Conservation (phyloP, 2,797 vertebrate species). For the Pseudomugil tenellus region DNA sequence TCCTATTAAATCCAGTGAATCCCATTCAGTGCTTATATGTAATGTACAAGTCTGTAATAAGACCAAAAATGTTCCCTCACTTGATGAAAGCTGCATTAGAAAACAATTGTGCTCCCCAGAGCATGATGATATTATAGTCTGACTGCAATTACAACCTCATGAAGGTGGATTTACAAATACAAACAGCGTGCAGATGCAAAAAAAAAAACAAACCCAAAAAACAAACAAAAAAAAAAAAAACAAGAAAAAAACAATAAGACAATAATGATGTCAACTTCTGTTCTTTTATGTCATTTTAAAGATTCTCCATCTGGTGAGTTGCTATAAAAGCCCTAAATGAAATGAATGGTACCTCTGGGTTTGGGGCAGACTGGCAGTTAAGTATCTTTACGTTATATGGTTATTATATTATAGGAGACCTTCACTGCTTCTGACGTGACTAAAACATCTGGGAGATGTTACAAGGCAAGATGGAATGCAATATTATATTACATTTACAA, state of each 20-base stretch:
- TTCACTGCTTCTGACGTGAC: slow-evolving; percentile 49
- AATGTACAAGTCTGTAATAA: slow-evolving; percentile 40
- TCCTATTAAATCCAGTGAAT: slow-evolving; percentile 70
- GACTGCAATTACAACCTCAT: slow-evolving; percentile 2
- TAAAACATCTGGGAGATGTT: slow-evolving; percentile 59
- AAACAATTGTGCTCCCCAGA: slow-evolving; percentile 17
- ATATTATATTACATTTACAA: slow-evolving; percentile 46
- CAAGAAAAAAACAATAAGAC: no score
- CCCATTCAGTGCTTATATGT: slow-evolving; percentile 58
- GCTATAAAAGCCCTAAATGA: slow-evolving; percentile 57
- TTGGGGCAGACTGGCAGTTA: slow-evolving; percentile 65
- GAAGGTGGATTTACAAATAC: slow-evolving; percentile 26
- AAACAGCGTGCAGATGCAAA: slow-evolving; percentile 8
- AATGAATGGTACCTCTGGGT: slow-evolving; percentile 62
- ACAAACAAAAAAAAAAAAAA: no score
- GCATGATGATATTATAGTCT: slow-evolving; percentile 1
- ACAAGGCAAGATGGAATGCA: slow-evolving; percentile 37
- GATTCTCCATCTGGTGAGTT: slow-evolving; percentile 53
- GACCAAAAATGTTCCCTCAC: slow-evolving; percentile 24
- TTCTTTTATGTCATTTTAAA: slow-evolving; percentile 64
- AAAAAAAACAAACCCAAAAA: no score
- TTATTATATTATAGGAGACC: slow-evolving; percentile 54
- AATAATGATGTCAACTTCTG: slow-evolving; percentile 67
- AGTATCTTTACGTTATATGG: slow-evolving; percentile 57
- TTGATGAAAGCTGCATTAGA: slow-evolving; percentile 34